A percentile compares a stretch with the other conserved stretches of the same genome.
phyloP scores from a whole-genome alignment of 2,888 invertebrate genomes.

The Melanchra persicariae region DNA sequence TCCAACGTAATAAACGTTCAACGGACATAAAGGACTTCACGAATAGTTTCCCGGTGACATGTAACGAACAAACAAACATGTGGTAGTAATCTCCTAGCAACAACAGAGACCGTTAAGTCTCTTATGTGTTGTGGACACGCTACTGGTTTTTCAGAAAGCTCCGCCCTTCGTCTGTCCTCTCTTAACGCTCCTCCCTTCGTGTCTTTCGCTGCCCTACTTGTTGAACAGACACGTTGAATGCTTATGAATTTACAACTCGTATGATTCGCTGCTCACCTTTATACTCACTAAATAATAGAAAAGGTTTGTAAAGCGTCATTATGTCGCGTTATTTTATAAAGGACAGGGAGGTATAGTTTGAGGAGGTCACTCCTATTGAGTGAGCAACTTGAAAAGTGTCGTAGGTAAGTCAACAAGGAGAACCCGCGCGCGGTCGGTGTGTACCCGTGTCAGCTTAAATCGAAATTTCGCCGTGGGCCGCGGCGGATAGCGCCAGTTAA shows the following conservation, averaged over 20 bases:
- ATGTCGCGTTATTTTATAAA: slow-evolving; percentile 64
- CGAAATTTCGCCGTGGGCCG: slow-evolving; percentile 80
- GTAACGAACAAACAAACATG: slow-evolving; percentile 81
- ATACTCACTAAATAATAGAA: slow-evolving; percentile 65
- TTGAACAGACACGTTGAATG: slow-evolving; percentile 82
- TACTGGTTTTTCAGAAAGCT: slow-evolving; percentile 86
- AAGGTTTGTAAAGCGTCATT: slow-evolving; percentile 65
- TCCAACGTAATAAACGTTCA: slow-evolving; percentile 69
- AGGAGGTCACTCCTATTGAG: slow-evolving; percentile 73
- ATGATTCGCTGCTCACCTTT: slow-evolving; percentile 81
- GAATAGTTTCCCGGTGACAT: slow-evolving; percentile 70
- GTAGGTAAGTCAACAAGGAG: slow-evolving; percentile 78
- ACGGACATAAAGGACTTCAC: slow-evolving; percentile 63
- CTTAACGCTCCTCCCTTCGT: slow-evolving; percentile 87
- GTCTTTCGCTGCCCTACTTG: slow-evolving; percentile 84
- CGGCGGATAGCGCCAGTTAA: slow-evolving; percentile 82
- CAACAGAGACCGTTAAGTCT: slow-evolving; percentile 83
- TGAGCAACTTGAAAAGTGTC: slow-evolving; percentile 75
- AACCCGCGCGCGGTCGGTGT: slow-evolving; percentile 68
- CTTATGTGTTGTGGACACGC: slow-evolving; percentile 82
- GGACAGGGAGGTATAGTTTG: slow-evolving; percentile 57
- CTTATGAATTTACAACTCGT: slow-evolving; percentile 80
- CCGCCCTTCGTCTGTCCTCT: slow-evolving; percentile 85
- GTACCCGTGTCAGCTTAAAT: slow-evolving; percentile 83
- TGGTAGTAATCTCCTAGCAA: slow-evolving; percentile 83